Conservation (phyloP, 2,113 vertebrate genomes). For the Hirundichthys speculiger region DNA sequence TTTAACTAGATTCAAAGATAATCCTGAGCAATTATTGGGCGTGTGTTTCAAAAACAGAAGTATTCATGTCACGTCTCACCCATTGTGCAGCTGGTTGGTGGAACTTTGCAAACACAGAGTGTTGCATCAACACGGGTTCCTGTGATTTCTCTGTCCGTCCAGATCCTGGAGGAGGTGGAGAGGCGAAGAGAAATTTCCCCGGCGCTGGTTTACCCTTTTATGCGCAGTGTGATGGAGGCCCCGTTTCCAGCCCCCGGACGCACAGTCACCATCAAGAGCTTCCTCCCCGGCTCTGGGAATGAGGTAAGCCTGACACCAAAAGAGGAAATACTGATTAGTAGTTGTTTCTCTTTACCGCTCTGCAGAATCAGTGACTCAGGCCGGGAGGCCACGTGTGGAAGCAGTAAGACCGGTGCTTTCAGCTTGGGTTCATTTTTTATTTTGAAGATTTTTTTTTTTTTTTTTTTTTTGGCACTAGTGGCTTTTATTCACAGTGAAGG, state of each 20-base stretch:
- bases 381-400: slow-evolving; percentile 21
- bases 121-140: slow-evolving; percentile 18
- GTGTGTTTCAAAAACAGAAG: slow-evolving; percentile 36
- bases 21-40: slow-evolving; percentile 43
- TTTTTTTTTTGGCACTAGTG: no score
- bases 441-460: no score
- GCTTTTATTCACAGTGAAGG: no score
- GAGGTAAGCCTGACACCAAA: slow-evolving; percentile 81
- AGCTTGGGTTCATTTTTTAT: slow-evolving; percentile 18
- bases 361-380: slow-evolving; percentile 42
- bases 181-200: slow-evolving; percentile 92
- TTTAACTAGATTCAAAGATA: no score
- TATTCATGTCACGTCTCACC: slow-evolving; percentile 17
- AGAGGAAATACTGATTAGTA: slow-evolving; percentile 58
- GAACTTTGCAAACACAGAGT: slow-evolving; percentile 6
- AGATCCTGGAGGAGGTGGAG: slow-evolving; percentile 98
- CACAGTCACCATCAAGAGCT: slow-evolving; percentile 93
- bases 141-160: slow-evolving; percentile 36
- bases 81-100: background rate
- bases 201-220: slow-evolving; percentile 92
- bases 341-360: slow-evolving; percentile 34
- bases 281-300: slow-evolving; percentile 92
- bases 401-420: slow-evolving; percentile 15
- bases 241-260: slow-evolving; percentile 96
- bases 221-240: slow-evolving; percentile 96